phyloP scores from a whole-genome alignment of 2,797 vertebrate genomes.

The Enteromius anoplus region DNA sequence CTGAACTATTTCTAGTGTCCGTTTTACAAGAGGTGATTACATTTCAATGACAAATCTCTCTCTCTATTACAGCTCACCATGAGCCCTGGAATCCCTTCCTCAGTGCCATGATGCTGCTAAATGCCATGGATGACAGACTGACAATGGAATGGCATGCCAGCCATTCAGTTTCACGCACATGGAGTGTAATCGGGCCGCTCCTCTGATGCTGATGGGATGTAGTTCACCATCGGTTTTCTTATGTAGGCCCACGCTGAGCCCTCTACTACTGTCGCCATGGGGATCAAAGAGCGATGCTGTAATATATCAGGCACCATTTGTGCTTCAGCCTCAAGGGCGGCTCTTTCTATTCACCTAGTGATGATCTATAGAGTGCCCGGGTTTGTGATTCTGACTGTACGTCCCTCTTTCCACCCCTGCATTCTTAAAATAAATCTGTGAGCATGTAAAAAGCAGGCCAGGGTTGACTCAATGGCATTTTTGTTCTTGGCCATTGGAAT shows the following conservation, averaged over 20 bases:
- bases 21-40: constrained; percentile 47
- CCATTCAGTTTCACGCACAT: constrained; percentile 43
- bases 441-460: constrained; percentile 13
- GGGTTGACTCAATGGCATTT: background rate
- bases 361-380: constrained; percentile 39
- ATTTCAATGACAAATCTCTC: constrained; percentile 42
- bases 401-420: constrained; percentile 30
- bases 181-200: constrained; percentile 10
- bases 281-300: constrained; percentile 10
- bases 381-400: constrained; percentile 35
- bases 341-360: constrained; percentile 51
- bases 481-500: background rate
- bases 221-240: constrained; percentile 33
- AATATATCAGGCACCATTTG: constrained; percentile 45
- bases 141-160: constrained; percentile 58
- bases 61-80: constrained; percentile 27
- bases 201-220: constrained; percentile 17
- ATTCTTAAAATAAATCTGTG: constrained; percentile 42
- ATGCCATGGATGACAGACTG: constrained; percentile 53
- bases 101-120: constrained; percentile 47
- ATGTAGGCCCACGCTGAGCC: constrained; percentile 20
- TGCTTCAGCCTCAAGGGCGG: constrained; percentile 24
- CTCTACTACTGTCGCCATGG: constrained; percentile 18
- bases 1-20: constrained; percentile 35
- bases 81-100: constrained; percentile 27